Percentiles rank a stretch among this genome's conserved stretches.
These are phyloP conservation scores for Nothoprocta pentlandii DNA, from an alignment of 2,113 vertebrate species.

Conservation along the genomic window DNA sequence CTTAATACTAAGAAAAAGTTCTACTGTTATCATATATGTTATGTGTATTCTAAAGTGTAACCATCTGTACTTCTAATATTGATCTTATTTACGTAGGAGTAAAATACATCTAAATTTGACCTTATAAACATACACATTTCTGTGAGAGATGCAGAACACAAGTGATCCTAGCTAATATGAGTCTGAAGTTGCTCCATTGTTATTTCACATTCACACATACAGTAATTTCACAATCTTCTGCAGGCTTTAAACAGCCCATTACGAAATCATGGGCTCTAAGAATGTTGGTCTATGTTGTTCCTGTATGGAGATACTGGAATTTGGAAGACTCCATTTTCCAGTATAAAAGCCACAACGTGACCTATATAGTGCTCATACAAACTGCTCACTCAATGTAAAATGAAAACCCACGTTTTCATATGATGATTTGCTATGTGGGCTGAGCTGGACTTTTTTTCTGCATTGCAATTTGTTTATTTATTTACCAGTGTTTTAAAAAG, in stretches of 20 bases:
- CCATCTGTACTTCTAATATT: background rate
- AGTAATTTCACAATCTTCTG: background rate
- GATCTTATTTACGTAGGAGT: background rate
- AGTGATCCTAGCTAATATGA: background rate
- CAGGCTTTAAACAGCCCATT: background rate
- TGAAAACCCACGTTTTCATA: background rate
- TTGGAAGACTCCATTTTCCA: background rate
- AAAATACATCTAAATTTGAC: background rate
- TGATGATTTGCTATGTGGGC: background rate
- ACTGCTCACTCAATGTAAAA: background rate
- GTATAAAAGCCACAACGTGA: background rate
- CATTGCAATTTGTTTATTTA: background rate
- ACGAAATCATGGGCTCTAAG: background rate
- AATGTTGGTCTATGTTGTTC: background rate
- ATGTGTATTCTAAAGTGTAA: background rate
- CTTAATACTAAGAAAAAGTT: background rate
- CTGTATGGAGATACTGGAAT: too few relatives aligned
- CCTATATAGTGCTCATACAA: background rate
- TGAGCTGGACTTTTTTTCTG: background rate
- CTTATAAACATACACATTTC: background rate
- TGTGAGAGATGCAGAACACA: background rate
- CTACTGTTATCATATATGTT: background rate
- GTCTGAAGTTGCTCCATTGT: background rate
- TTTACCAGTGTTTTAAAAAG: background rate
- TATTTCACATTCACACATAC: background rate